Base-by-base conservation (phyloP, 2,888 invertebrate genomes). In the Agonopterix arenella region DNA sequence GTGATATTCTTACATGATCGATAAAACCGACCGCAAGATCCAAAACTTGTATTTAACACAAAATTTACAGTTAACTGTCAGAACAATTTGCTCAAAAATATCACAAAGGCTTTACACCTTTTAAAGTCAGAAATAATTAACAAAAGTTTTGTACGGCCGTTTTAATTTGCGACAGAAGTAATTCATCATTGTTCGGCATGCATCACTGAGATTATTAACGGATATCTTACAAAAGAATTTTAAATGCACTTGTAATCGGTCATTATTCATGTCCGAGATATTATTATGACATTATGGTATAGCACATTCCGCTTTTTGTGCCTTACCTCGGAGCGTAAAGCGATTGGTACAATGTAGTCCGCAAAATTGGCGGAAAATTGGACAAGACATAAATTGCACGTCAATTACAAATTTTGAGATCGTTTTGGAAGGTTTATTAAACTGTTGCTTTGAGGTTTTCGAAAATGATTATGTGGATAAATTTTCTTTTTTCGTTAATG, bases 331-430 rank as follows among this genome's bases (percentile, higher is more conserved):
- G 11, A 28, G 28, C 28, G 28, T 36, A 36, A 43, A 43, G 43
- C 58, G 56, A 62, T 61, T 57, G 64, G 51, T 57, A 64, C 67
- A 67, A 65, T 64, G 64, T 63, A 66, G 58, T 64, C 73, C 70
- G 69, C 76, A 64, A 83, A 84, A 85, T 85, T 80, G 80, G 76
- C 74, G 73, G 75, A 73, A 84, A 84, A 84, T 86, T 84, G 79
- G 73, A 68, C 68, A 68, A 66, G 62, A 59, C 67, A 72, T 18
- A 51, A 48, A 48, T 47, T 51, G 48, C 45, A 42, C 43, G 46
- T 51, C 47, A 50, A 50, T 51, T 51, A 65, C 66, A 55, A 70
- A 61, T 63, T 64, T 62, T 62, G 58, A 59, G 61, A 64, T 66
- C 63, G 58, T 54, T 60, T 60, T 51, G 46, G 47, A 61, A 54